Base-by-base conservation (phyloP, 2,113 vertebrate species). In the Perccottus glenii region DNA sequence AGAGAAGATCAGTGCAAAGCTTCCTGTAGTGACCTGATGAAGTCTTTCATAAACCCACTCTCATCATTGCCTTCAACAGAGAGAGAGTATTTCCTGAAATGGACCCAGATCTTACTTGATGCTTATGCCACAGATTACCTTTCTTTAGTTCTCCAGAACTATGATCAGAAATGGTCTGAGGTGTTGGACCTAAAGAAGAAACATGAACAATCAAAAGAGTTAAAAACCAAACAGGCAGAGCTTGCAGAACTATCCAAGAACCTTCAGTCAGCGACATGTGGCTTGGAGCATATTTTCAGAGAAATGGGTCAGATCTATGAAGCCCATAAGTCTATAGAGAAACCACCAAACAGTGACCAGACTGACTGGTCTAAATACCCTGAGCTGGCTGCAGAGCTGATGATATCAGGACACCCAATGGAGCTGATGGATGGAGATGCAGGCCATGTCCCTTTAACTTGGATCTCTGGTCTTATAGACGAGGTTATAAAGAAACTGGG, bases 341-440 rank as follows among this genome's bases (percentile, higher is more conserved):
- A 46, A 64, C 53, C 5, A 60, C 14, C 33, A 84, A 0, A 4
- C 1, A 11, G 0, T 1, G 11, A 0, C 16, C 9, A 14, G 33
- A 16, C 47, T 44, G 58, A 74, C 48, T 7, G 80, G 67, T 62
- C 11, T 2, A 67, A 76, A 19, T 78, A 92, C 3, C 92, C 92
- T 0, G 69, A 86, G 5, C 81, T 93, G 47, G 92, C 88, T 47
- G 93, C 91, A 42, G 84, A 93, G 0, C 72, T 94, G 48, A 91
- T 96, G 90, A 71, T 92, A 60, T 89, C 65, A 4, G 93, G 93
- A 3, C 80, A 92, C 14, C 90, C 94, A 0, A 36, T 94, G 32
- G 94, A 95, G 74, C 82, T 94, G 56, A 94, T 96, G 92, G 93
- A 95, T 40, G 94, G 93, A 0, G 93, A 95, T 56, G 89, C 91